Evolutionary conservation across 2,797 vertebrate species (phyloP), one percentile per base, ranked within the genome.

Genomic region (Pelodytes ibericus): DNA sequence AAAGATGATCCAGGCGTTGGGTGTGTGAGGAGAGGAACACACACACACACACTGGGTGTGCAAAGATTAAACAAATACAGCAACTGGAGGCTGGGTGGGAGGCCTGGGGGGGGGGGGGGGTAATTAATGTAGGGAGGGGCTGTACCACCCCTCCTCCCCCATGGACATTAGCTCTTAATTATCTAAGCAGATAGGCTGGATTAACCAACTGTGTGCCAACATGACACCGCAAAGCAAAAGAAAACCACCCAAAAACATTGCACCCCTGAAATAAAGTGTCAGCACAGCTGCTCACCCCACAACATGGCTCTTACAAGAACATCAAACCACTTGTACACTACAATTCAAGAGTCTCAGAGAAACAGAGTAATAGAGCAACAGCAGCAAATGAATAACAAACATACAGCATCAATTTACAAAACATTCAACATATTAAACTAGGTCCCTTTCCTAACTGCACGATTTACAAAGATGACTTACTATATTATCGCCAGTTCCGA

Each of bases 131-230:
- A 79, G 58, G 76, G 76, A 68, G 76, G 76, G 70, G 76, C 57
- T 44, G 70, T n/a, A 49, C 29, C 59, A 25, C 76, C 70, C 68
- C 75, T 57, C 51, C 76, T 24, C 22, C 67, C 76, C 70, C 76
- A 79, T 73, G 70, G 76, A 79, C 70, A 79, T 79, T 79, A 79
- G 76, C 76, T 79, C 76, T 79, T 79, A 79, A 79, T 73, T 79
- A 79, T 79, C 76, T 79, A 79, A 79, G 77, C 71, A 73, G 77
- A 79, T 79, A 74, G 71, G 57, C 71, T 73, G 71, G 77, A 73
- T 79, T 79, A 79, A 73, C 77, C 29, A 33, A 72, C 33, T 66
- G 39, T 53, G 25, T 62, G 47, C 71, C 31, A 69, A 26, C 58
- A 69, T 72, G 29, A 49, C 49, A 56, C 36, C 60, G 51, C 30